These are phyloP conservation scores for Chascanopsetta lugubris DNA, from an alignment of 2,113 vertebrate genomes.

Conservation along the genomic window DNA sequence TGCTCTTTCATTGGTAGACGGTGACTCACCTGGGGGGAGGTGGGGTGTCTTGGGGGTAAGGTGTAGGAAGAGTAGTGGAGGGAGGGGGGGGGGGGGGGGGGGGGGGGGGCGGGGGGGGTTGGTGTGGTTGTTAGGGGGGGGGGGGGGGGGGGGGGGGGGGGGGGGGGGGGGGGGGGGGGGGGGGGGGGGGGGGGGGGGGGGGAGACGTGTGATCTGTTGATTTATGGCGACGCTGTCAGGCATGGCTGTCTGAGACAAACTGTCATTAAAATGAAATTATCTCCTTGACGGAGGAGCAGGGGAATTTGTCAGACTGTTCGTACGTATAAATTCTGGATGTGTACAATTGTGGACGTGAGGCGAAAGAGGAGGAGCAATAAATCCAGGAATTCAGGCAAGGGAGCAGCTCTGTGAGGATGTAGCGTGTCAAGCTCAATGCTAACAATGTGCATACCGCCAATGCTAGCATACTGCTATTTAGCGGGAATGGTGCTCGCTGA, in stretches of 20 bases:
- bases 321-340: constrained; percentile 51
- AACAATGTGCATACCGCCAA: background rate
- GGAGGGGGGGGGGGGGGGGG: constrained; percentile 91
- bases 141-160: constrained; percentile 76
- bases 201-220: constrained; percentile 89
- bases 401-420: background rate
- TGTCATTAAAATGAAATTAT: constrained; percentile 96
- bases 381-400: background rate
- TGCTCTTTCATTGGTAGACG: constrained; percentile 91
- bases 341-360: constrained; percentile 44
- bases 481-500: background rate
- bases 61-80: constrained; percentile 75
- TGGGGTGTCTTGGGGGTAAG: constrained; percentile 92
- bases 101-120: constrained; percentile 79
- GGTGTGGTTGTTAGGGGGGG: constrained; percentile 94
- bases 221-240: constrained; percentile 91
- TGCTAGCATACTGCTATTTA: background rate
- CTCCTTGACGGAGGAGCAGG: constrained; percentile 74
- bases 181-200: constrained; percentile 60
- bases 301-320: constrained; percentile 67
- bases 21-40: constrained; percentile 91
- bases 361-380: background rate
- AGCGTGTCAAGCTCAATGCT: background rate
- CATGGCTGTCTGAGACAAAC: constrained; percentile 86
- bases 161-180: constrained; percentile 94